Evolutionary conservation across 2,888 invertebrate species (phyloP), one percentile per base, ranked within the genome.

Genomic region (Acholoe squamosa): DNA sequence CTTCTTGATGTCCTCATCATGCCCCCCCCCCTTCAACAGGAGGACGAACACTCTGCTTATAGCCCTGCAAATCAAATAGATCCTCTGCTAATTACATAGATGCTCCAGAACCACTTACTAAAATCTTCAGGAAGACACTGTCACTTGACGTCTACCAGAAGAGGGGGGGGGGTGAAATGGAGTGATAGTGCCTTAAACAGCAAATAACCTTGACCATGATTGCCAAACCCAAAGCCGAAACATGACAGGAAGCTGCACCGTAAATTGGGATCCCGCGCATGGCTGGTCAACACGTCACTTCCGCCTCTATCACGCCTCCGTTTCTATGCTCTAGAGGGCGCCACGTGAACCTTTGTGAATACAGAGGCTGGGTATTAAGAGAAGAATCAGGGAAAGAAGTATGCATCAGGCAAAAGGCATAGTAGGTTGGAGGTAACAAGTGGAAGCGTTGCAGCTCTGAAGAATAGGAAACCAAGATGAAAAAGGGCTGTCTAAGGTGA

Each of bases 281-380:
- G 80, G 19, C 80, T 80, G 80, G 80, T 1, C 80, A 19, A 19
- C 33, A 80, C 80, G 80, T 80, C 80, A 80, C 34, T 80, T 80
- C 80, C 80, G 34, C 16, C 80, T 22, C 34, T 43, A 16, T 25
- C 33, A 7, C 80, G 80, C 43, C n/a, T 80, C 33, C 33, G 33
- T 80, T 22, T 80, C 22, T 19, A 43, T 43, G 16, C 43, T 14
- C 80, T 43, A 43, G 34, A 33, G 80, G 80, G 34, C 80, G 43
- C 80, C 80, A 80, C 34, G 80, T 7, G 34, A 12, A 33, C 80
- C 34, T 80, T 33, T 80, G 80, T 25, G 80, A 43, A 34, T 80
- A 22, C 80, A 22, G n/a, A 80, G 22, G 14, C 16, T 22, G 5
- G 77, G 28, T 5, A 25, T n/a, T 5, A 76, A 28, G 31, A 25